Base-by-base conservation (phyloP, 2,888 invertebrate species). In the Chaitophorus viminalis region DNA sequence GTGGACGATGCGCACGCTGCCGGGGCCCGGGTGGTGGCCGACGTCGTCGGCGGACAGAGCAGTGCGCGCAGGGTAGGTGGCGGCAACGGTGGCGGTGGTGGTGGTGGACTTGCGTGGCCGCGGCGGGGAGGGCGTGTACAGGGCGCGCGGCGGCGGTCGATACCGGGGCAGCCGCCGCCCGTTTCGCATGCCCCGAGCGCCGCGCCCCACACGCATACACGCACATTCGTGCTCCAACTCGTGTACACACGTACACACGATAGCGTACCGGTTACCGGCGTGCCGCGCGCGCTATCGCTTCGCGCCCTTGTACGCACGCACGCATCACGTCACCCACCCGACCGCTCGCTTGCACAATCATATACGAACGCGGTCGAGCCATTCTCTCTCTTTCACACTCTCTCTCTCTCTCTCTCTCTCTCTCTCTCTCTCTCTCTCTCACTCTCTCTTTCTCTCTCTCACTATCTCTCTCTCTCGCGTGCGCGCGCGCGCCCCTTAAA, bases 141-240 rank as follows among this genome's bases (percentile, higher is more conserved):
- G 78, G 54, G 25, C 46, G 78, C 75, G n/a, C 68, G 68, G 29
- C 72, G 17, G 46, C 84, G 87, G 87, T 81, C 81, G 87, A 81
- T 81, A 87, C 74, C 60, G 72, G 39, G 54, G 79, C 46, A 11
- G n/a, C 74, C 65, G n/a, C 86, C 78, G 70, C 78, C 68, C 78
- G 78, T 86, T 86, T 86, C 86, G 86, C 72, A 78, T 52, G 86
- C 86, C 78, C 39, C 70, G 79, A 86, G 54, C 86, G 79, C 86
- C 86, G 79, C 79, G 79, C 86, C 86, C 86, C 70, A 54, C 68
- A 65, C 78, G 46, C 52, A 36, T 31, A 72, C 52, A 31, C 29
- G 70, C 29, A 54, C 29, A 54, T 25, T 60, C 31, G 33, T 31
- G n/a, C 29, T 1, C 17, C 9, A 3, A 21, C 76, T 36, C 54